Evolutionary conservation across 1,140 invertebrate species (phyloP), one percentile per base, ranked within the genome.

Genomic region (Ladona fulva): DNA sequence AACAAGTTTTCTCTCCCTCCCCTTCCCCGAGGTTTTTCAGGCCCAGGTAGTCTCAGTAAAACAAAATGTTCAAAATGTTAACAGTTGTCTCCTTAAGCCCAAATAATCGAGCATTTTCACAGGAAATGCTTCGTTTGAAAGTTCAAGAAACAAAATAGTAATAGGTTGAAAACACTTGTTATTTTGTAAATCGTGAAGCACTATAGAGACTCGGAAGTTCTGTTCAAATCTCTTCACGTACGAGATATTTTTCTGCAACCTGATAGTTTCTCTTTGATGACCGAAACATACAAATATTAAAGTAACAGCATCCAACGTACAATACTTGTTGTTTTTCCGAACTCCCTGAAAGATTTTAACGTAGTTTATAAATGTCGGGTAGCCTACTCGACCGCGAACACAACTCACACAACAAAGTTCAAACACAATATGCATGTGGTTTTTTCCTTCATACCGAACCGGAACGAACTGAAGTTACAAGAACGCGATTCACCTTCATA

Each of bases 31-130:
- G 29, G 29, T 37, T 37, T 37, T 37, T 37, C 29, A 66, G n/a
- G 16, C 16, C 52, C 52, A 66, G 52, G 14, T 22, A 66, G 52
- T 22, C 52, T 66, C 52, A 3, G n/a, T 52, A 22, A 22, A 37
- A 37, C 29, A 37, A 66, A 52, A 66, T 66, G 52, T 66, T 66
- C 52, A 66, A 66, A 66, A 66, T 66, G 52, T 66, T 66, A 66
- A 66, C n/a, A 66, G 14, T 19, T 66, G 52, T 66, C 52, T 22
- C 52, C 52, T 19, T 22, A 66, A 66, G 5, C 8, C 52, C n/a
- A 22, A 66, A 19, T 12, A 12, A 66, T 19, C 52, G 52, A 22
- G 52, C 52, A 12, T 66, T 66, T 66, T 12, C 52, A 3, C 3
- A 66, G 16, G n/a, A 12, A 66, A 66, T 12, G 52, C 12, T 22